Evolutionary conservation across 2,797 vertebrate species (phyloP), one percentile per base, ranked within the genome.

Genomic region (Dryobates pubescens): DNA sequence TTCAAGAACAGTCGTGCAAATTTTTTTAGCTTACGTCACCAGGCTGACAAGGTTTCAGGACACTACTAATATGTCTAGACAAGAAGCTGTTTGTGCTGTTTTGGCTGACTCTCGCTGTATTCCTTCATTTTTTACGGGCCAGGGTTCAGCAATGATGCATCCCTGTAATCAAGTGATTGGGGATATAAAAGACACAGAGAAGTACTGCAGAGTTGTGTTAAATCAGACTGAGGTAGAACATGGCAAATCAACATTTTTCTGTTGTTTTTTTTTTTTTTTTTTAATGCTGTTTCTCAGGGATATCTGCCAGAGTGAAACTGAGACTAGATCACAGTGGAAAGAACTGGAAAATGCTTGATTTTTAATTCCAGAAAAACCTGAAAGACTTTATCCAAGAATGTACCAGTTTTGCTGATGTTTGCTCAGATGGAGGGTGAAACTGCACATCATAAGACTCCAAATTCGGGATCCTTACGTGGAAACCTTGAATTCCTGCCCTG

Each of bases 131-230:
- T 92, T 81, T 91, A 89, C 79, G 85, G 92, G 84, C 83, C 45
- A 36, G 63, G 45, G 22, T 91, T 96, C 91, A 90, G 81, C 92
- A 94, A 67, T 96, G 94, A 95, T 89, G 72, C 90, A 93, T 92
- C 72, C 94, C 41, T 0, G 5, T 86, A 94, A 94, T 95, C 88
- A 94, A 94, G 71, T 94, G 89, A 93, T 93, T 88, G 43, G 82
- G 30, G 30, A 80, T 90, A 72, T 36, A 85, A 95, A 87, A 92
- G 76, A 81, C 16, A 49, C 62, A 81, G 70, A 63, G 87, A 90
- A 93, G 82, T 82, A 89, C 45, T 59, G 56, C 38, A 57, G n/a
- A 65, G 57, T 86, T 91, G 30, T 79, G 80, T 58, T 89, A 92
- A 92, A 93, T 93, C 73, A 86, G 80, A 70, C 67, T 61, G 81